Evolutionary conservation across 2,797 vertebrate genomes (phyloP), one percentile per base, ranked within the genome.

Genomic region (Spondyliosoma cantharus): DNA sequence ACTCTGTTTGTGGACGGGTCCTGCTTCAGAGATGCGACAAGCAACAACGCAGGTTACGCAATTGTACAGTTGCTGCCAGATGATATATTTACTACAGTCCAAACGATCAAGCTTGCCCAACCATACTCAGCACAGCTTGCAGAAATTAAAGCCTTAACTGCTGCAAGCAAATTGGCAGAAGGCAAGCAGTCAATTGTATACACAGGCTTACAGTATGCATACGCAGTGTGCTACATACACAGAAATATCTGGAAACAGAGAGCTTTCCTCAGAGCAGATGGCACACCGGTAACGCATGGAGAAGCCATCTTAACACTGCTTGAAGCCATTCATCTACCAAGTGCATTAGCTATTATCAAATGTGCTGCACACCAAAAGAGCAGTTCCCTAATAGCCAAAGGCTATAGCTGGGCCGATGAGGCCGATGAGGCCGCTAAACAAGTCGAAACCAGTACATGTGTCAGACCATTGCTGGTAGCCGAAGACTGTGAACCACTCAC

Each of bases 391-490:
- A 27, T 57, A 3, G 16, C 25, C 3, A 57, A 29, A 29, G 54
- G 25, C 0, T 29, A 57, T 7, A 20, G 19, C 3, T 1, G 17
- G 3, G 54, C 54, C 7, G 54, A 56, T 27, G 25, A 56, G 3
- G 54, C 54, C 7, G 54, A 56, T 27, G 25, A 56, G 2, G 54
- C 24, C 1, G 54, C 25, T 8, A 57, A 29, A 2, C 6, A 3
- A 5, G 54, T 7, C 1, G 54, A 25, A 7, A 4, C 3, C 2
- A 5, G 14, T 4, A 7, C 2, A 3, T 6, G 3, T 2, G 11
- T 29, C 3, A 24, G 53, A 7, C 54, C 54, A 4, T 2, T 57
- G 7, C 3, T 57, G 3, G 15, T 29, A 3, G 54, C 15, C 13
- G 15, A 57, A 11, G 54, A 57, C 3, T 27, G 25, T 27, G 25